A percentile compares a stretch with the other conserved stretches of the same genome.
Evolutionary conservation across 2,113 vertebrate genomes (phyloP).

Genomic region (Puffinus mauretanicus): DNA sequence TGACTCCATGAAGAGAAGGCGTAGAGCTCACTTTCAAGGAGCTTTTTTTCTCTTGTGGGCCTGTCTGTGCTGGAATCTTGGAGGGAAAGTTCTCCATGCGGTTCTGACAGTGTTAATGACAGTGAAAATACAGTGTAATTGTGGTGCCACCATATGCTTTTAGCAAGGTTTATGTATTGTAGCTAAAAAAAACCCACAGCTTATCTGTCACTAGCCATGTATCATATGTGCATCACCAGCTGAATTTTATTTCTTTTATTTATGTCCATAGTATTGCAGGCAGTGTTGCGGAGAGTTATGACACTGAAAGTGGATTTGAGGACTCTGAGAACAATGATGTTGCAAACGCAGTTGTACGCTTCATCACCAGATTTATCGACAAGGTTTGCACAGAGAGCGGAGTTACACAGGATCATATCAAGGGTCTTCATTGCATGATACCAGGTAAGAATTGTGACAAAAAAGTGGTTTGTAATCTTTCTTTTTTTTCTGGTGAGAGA

Average conservation of each 20-base stretch:
- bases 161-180: background rate
- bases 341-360: slow-evolving; percentile 90
- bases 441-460: slow-evolving; percentile 80
- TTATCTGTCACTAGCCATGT: background rate
- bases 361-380: slow-evolving; percentile 95
- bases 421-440: slow-evolving; percentile 97
- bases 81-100: background rate
- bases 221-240: background rate
- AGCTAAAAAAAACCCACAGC: rapidly evolving
- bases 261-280: slow-evolving; percentile 86
- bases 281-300: slow-evolving; percentile 96
- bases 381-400: slow-evolving; percentile 98
- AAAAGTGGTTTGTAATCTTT: background rate
- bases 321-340: slow-evolving; percentile 94
- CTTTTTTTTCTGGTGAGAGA: background rate
- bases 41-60: background rate
- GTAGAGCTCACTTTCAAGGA: background rate
- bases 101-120: background rate
- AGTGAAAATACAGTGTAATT: background rate
- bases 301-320: slow-evolving; percentile 97
- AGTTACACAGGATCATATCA: slow-evolving; percentile 97
- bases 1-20: background rate
- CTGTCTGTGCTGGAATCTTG: background rate
- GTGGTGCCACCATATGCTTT: background rate
- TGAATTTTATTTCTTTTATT: slow-evolving; percentile 14